Percentiles rank a stretch among this genome's conserved stretches.
Conservation (phyloP, 2,888 invertebrate genomes). For the Synergus japonicus region DNA sequence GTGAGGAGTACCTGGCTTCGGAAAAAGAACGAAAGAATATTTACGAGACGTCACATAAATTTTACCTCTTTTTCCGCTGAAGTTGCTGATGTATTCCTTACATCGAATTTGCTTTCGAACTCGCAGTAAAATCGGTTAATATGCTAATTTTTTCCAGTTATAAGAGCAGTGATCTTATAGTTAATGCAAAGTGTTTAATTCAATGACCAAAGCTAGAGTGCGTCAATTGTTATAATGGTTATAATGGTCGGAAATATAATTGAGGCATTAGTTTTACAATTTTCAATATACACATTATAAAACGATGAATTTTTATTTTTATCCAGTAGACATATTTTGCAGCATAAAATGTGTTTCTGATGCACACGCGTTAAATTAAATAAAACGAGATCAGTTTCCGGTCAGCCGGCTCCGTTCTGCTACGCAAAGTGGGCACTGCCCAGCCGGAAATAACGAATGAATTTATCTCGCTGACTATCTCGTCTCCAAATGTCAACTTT, state of each 20-base stretch:
- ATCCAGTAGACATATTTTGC: not conserved
- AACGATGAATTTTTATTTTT: not conserved
- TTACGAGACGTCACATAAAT: constrained; percentile 20
- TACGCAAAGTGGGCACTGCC: constrained; percentile 44
- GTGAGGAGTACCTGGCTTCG: constrained; percentile 6
- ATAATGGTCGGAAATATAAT: not conserved
- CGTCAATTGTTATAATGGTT: no score
- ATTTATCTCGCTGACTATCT: constrained; percentile 54
- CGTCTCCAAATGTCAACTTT: constrained; percentile 27
- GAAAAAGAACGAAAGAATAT: constrained; percentile 12
- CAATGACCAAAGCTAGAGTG: no score
- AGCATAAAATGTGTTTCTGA: not conserved
- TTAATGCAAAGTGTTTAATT: not conserved
- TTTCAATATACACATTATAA: not conserved
- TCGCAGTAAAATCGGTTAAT: not conserved
- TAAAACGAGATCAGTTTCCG: constrained; percentile 57
- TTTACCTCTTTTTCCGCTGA: constrained; percentile 6
- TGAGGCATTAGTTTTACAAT: not conserved
- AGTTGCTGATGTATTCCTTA: not conserved
- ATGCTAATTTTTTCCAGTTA: not conserved
- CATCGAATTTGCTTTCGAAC: not conserved
- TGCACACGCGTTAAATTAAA: constrained; percentile 18
- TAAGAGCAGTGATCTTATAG: not conserved
- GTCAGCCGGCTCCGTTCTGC: constrained; percentile 57
- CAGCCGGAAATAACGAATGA: constrained; percentile 62